These are phyloP conservation scores for Nephotettix cincticeps DNA, from an alignment of 1,140 invertebrate genomes.

Conservation along the genomic window DNA sequence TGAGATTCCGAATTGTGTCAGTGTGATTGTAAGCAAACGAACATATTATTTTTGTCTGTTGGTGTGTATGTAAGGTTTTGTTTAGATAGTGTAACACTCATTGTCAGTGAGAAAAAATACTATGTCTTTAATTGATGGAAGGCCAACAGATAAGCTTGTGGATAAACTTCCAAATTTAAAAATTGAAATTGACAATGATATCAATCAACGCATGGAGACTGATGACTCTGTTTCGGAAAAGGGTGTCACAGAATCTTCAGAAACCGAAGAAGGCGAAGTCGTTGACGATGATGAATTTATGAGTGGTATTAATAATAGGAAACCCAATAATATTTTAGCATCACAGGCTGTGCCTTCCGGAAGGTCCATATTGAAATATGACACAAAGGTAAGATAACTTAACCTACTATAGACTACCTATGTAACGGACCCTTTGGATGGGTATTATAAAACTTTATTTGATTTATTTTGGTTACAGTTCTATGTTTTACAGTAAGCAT, in stretches of 20 bases:
- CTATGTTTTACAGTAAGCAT: too few species aligned
- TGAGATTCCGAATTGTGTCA: too few species aligned
- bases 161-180: slow-evolving; percentile 34
- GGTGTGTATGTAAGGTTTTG: too few species aligned
- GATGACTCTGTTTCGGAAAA: slow-evolving; percentile 26
- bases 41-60: too few species aligned
- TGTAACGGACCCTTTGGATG: too few species aligned
- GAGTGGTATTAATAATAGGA: neutral
- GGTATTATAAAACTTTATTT: too few species aligned
- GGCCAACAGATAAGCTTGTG: neutral
- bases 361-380: slow-evolving; percentile 14
- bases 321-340: neutral
- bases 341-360: neutral
- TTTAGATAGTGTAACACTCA: too few species aligned
- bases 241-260: slow-evolving; percentile 3
- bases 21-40: too few species aligned
- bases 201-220: slow-evolving; percentile 33
- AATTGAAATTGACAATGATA: slow-evolving; percentile 40
- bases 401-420: too few species aligned
- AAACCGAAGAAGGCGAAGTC: slow-evolving; percentile 35
- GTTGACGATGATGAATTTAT: slow-evolving; percentile 30
- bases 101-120: too few species aligned
- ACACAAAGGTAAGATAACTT: slow-evolving; percentile 20
- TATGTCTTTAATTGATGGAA: neutral
- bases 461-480: too few species aligned